These are phyloP conservation scores for Achlya flavicornis DNA, from an alignment of 2,888 invertebrate species.

Conservation along the genomic window DNA sequence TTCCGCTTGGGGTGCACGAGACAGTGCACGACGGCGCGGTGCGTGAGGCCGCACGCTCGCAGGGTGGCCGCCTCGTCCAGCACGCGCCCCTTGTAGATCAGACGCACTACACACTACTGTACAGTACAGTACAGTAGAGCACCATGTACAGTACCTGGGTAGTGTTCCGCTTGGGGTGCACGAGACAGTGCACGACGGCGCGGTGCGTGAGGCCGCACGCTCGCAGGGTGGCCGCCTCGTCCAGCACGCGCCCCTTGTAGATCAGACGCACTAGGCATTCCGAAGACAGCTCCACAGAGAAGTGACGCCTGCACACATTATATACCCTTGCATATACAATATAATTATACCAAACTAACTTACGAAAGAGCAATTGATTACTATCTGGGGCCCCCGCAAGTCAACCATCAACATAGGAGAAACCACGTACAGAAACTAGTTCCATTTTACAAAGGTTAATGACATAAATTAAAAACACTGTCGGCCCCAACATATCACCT, in stretches of 20 bases:
- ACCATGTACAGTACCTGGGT: constrained; percentile 30
- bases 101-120: constrained; percentile 82
- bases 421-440: no score
- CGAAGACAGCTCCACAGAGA: constrained; percentile 89
- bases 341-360: no score
- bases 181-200: constrained; percentile 95
- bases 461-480: no score
- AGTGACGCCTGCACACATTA: constrained; percentile 88
- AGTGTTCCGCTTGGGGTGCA: constrained; percentile 79
- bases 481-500: no score
- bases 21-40: constrained; percentile 96
- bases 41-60: constrained; percentile 91
- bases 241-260: constrained; percentile 94
- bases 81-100: constrained; percentile 96
- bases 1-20: constrained; percentile 85
- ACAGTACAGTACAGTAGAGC: no score
- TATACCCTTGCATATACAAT: background rate
- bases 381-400: no score
- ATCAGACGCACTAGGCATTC: constrained; percentile 94
- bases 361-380: no score
- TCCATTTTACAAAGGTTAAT: no score
- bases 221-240: constrained; percentile 90
- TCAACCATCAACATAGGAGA: no score
- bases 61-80: constrained; percentile 91
- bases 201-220: constrained; percentile 93